Evolutionary conservation across 2,888 invertebrate genomes (phyloP), one percentile per base, ranked within the genome.

Genomic region (Eristalis arbustorum): DNA sequence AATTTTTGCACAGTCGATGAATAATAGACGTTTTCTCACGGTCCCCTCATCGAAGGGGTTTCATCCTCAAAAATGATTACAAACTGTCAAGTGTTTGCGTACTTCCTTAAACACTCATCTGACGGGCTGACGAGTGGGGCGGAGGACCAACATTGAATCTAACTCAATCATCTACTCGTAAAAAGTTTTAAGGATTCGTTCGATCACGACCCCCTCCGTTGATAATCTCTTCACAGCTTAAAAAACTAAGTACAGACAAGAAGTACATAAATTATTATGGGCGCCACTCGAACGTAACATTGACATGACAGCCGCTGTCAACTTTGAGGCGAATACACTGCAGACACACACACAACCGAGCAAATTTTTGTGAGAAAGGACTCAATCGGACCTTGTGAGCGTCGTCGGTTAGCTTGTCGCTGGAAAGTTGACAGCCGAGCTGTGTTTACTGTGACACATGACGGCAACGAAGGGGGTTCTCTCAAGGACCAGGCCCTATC

Each of bases 291-390:
- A 85, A 49, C 73, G 49, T 57, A 61, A 73, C 69, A 66, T 71
- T 81, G 81, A 81, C 81, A 67, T 85, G 81, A 85, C 85, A 85
- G 79, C 75, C 56, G 71, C 85, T 85, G 85, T 85, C 73, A 85
- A 72, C 73, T 85, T 81, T 85, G 84, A 81, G 73, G 73, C 57
- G 69, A 77, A 73, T 81, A 77, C 77, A 81, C 69, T 80, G 63
- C 68, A 80, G 63, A 8, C 31, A 31, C 31, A 31, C 31, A 31
- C 31, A 31, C 31, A 31, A 8, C 63, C 61, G 57, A 76, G 76
- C 63, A 64, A 3, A n/a, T n/a, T n/a, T n/a, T n/a, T n/a, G n/a
- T n/a, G n/a, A n/a, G 49, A 77, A 85, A 68, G 64, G 56, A 72
- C 81, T 85, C 68, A 85, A 85, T 81, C 73, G 76, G 72, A 63